phyloP scores from a whole-genome alignment of 2,888 invertebrate genomes.

The Drosophila demipolita region DNA sequence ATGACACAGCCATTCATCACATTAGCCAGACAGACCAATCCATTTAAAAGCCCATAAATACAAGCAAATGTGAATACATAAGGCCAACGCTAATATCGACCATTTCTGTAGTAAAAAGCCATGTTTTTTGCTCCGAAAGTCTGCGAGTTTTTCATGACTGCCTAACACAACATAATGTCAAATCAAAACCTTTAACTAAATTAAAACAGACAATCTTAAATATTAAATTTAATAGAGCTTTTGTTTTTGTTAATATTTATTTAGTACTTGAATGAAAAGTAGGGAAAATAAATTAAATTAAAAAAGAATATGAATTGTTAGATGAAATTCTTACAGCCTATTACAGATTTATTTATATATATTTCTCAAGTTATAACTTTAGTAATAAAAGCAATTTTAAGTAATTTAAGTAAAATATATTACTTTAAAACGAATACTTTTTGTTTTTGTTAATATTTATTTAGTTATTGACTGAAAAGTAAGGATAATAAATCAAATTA shows the following conservation, averaged over 20 bases:
- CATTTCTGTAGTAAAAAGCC: slow-evolving; percentile 43
- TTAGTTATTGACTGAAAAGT: neutral
- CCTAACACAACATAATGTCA: neutral
- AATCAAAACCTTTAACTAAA: neutral
- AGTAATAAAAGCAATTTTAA: neutral
- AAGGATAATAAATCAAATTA: neutral
- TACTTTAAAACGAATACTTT: neutral
- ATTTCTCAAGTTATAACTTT: neutral
- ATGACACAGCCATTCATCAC: slow-evolving; percentile 64
- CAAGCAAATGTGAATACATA: slow-evolving; percentile 14
- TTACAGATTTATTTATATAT: neutral
- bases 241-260: neutral
- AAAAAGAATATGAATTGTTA: neutral
- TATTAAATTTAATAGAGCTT: neutral
- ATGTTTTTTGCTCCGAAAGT: slow-evolving; percentile 21
- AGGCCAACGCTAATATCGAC: slow-evolving; percentile 20
- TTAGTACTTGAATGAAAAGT: neutral
- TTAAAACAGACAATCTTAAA: neutral
- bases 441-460: neutral
- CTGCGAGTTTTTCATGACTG: slow-evolving; percentile 1
- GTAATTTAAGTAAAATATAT: neutral
- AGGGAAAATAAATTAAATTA: neutral
- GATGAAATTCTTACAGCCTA: neutral
- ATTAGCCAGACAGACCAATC: slow-evolving; percentile 68
- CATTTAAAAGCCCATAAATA: slow-evolving; percentile 60